A percentile compares a stretch with the other conserved stretches of the same genome.
These are phyloP conservation scores for Helicoverpa assulta DNA, from an alignment of 2,888 invertebrate genomes.

Conservation along the genomic window DNA sequence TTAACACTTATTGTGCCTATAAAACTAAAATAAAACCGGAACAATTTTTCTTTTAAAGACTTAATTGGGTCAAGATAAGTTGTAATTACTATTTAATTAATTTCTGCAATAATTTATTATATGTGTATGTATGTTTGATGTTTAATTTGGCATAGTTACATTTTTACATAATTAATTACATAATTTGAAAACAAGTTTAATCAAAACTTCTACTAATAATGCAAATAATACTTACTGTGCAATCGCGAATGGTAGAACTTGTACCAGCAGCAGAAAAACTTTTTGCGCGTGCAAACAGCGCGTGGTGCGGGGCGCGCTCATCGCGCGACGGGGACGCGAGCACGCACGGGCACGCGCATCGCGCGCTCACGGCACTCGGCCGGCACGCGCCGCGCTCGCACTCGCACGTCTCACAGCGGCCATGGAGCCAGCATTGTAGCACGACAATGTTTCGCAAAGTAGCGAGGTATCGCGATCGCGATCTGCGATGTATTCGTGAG, in stretches of 20 bases:
- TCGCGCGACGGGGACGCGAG: conserved; percentile 80
- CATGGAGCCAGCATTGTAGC: conserved; percentile 41
- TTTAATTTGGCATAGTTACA: background rate
- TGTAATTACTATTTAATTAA: background rate
- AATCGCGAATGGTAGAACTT: conserved; percentile 72
- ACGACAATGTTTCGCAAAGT: conserved; percentile 44
- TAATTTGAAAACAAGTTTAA: background rate
- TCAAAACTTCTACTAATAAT: background rate
- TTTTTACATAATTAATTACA: background rate
- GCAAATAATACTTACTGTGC: conserved; percentile 79
- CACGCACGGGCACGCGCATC: conserved; percentile 77
- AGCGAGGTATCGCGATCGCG: conserved; percentile 71
- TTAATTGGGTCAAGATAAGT: too few species aligned
- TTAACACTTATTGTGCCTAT: background rate
- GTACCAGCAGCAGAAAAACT: conserved; percentile 67
- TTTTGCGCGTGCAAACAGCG: conserved; percentile 71
- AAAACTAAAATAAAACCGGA: background rate
- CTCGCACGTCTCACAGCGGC: conserved; percentile 36
- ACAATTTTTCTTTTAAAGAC: too few species aligned
- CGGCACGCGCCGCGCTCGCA: conserved; percentile 56
- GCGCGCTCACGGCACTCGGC: conserved; percentile 77
- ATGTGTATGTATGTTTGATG: too few species aligned
- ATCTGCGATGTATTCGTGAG: conserved; percentile 66
- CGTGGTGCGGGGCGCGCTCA: conserved; percentile 83
- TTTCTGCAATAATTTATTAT: too few species aligned